Percentiles rank a stretch among this genome's conserved stretches.
Evolutionary conservation across 2,113 vertebrate species (phyloP).

Genomic region (Euleptes europaea): DNA sequence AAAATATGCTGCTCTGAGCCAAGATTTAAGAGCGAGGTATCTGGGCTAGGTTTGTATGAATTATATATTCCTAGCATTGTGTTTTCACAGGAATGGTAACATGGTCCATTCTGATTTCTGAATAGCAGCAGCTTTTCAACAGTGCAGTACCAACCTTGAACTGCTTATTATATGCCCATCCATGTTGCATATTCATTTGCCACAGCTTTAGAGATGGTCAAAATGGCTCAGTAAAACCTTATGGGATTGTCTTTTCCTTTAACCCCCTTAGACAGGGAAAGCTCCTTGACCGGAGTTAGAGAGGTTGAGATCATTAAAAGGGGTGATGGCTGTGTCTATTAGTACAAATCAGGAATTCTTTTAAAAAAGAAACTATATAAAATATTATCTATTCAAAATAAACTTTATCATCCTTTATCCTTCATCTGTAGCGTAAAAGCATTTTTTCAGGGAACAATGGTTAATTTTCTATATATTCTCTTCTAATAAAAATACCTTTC

Average conservation of each 20-base stretch:
- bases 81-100: neutral
- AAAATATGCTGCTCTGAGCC: slow-evolving; percentile 38
- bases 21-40: neutral
- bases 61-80: neutral
- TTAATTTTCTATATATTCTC: slow-evolving; percentile 66
- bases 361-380: slow-evolving; percentile 78
- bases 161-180: neutral
- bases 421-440: slow-evolving; percentile 63
- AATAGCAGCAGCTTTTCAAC: neutral
- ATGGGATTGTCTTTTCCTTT: slow-evolving; percentile 33
- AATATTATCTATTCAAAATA: slow-evolving; percentile 77
- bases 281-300: slow-evolving; percentile 42
- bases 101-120: neutral
- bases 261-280: slow-evolving; percentile 29
- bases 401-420: slow-evolving; percentile 54
- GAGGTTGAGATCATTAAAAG: slow-evolving; percentile 52
- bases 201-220: slow-evolving; percentile 33
- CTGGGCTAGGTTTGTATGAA: neutral
- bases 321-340: slow-evolving; percentile 66
- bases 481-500: slow-evolving; percentile 80
- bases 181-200: slow-evolving; percentile 25
- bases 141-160: neutral
- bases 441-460: slow-evolving; percentile 63
- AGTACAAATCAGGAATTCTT: slow-evolving; percentile 65
- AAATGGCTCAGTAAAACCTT: slow-evolving; percentile 44